A percentile compares a stretch with the other conserved stretches of the same genome.
Evolutionary conservation across 2,888 invertebrate genomes (phyloP).

Genomic region (Stenotaenia linearis): DNA sequence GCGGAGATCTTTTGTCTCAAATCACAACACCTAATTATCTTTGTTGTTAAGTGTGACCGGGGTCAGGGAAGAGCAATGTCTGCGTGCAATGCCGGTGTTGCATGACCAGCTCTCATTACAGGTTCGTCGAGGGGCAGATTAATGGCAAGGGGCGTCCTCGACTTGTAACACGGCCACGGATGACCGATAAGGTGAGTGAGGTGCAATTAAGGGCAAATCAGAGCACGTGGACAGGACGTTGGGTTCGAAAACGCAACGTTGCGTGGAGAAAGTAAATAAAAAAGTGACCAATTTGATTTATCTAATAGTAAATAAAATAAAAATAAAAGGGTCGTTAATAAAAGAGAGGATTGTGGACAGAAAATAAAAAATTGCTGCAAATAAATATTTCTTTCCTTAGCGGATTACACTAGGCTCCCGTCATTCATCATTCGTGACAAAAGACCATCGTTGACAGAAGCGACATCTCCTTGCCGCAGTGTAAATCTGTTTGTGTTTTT

Average conservation of each 20-base stretch:
- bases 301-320: background rate
- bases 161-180: constrained; percentile 14
- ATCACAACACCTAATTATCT: constrained; percentile 14
- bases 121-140: constrained; percentile 8
- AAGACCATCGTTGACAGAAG: constrained; percentile 11
- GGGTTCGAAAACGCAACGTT: background rate
- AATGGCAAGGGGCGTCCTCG: constrained; percentile 11
- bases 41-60: background rate
- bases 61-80: background rate
- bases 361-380: background rate
- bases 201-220: constrained; percentile 1
- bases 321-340: background rate
- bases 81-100: constrained; percentile 5
- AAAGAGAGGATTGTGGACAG: background rate
- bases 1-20: background rate
- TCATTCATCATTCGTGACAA: constrained; percentile 19
- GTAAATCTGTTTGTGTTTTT: background rate
- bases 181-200: constrained; percentile 19
- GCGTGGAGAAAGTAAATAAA: background rate
- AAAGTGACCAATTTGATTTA: background rate
- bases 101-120: constrained; percentile 13
- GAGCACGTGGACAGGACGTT: background rate
- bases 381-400: constrained; percentile 6
- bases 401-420: constrained; percentile 11
- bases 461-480: constrained; percentile 11